Base-by-base conservation (phyloP, 1,140 invertebrate genomes). In the Megalopta genalis region DNA sequence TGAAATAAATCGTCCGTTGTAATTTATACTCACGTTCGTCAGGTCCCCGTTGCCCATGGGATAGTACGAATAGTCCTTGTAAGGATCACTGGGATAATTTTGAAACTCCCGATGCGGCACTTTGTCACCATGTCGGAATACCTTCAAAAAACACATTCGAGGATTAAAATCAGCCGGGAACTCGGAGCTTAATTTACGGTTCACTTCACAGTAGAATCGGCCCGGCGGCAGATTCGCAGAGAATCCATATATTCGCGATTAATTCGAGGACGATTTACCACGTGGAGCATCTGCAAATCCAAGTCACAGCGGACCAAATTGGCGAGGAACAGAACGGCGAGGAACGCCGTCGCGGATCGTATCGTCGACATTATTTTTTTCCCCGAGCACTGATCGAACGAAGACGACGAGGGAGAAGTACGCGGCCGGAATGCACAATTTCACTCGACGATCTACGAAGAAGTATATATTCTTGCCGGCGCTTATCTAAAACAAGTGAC, bases 81-180 rank as follows among this genome's bases (percentile, higher is more conserved):
- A 86, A 8, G 93, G 93, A 77, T 93, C 93, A 9, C 86, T 93
- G 0, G 93, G 92, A 74, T 93, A 93, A 81, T 92, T 93, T 81
- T 90, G 89, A 57, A 82, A 92, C 27, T 92, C 91, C 32, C 86
- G 90, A n/a, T 93, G 89, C 18, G 91, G 91, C 46, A 92, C 90
- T 81, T 92, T 92, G 52, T 93, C 92, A 59, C 93, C 93, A 68
- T 93, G 93, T 70, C 93, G 88, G 69, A 93, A 93, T 73, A 93
- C 88, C 93, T 93, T 88, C 5, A 64, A 86, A 71, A 66, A 82
- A 57, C 8, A 25, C 49, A 52, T 16, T 8, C 2, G 23, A 18
- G 5, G 0, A 25, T 62, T 42, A 68, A 62, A 76, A 37, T 23
- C 7, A 46, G 9, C 42, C 42, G 23, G n/a, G 8, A 4, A 1